Conservation (phyloP, 2,888 invertebrate species). For the Drosophila limbata region DNA sequence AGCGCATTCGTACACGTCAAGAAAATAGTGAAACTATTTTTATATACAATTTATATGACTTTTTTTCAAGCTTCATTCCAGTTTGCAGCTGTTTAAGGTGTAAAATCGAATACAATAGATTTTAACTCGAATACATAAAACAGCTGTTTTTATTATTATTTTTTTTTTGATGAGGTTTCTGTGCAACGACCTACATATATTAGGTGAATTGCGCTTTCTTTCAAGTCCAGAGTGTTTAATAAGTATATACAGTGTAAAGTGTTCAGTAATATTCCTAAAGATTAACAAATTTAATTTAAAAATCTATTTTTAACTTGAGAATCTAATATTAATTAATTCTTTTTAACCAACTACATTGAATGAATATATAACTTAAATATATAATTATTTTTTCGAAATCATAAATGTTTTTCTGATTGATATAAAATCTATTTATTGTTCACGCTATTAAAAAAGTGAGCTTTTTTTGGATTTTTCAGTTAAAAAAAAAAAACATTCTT, state of each 20-base stretch:
- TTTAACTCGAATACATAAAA: not conserved
- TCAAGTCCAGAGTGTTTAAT: not conserved
- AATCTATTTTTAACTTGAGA: no score
- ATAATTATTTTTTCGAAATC: not conserved
- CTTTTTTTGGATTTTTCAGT: not conserved
- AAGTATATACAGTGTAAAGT: not conserved
- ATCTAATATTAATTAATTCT: no score
- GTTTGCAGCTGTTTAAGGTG: not conserved
- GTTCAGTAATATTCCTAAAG: not conserved
- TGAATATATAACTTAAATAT: no score
- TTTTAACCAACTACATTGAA: no score
- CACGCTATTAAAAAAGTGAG: not conserved
- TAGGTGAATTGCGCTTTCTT: not conserved
- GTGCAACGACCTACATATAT: not conserved
- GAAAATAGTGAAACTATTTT: slow-evolving; percentile 11
- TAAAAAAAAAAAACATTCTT: not conserved
- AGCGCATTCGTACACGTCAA: not conserved
- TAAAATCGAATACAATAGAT: not conserved
- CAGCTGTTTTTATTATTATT: not conserved
- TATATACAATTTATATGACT: slow-evolving; percentile 1
- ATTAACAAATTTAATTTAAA: not conserved
- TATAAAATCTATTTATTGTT: not conserved
- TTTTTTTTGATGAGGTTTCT: not conserved
- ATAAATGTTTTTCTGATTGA: not conserved
- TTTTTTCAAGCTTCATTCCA: not conserved